phyloP scores from a whole-genome alignment of 1,140 invertebrate genomes.

The Drosophila subpulchrella region DNA sequence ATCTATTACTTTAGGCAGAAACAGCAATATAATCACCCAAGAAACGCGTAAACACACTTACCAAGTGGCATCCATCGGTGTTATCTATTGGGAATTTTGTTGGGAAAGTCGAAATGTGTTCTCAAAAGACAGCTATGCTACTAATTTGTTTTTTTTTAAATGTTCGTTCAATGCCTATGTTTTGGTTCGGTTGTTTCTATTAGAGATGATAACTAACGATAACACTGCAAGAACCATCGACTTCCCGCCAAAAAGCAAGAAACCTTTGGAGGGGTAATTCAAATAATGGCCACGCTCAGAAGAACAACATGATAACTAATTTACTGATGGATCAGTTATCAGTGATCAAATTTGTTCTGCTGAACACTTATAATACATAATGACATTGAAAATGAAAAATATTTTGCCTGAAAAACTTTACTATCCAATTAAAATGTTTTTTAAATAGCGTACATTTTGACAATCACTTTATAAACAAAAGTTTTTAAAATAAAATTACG shows the following conservation, averaged over 20 bases:
- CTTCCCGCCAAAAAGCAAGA: constrained; percentile 9
- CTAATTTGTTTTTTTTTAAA: background rate
- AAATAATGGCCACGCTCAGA: too few relatives aligned
- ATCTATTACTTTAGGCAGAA: background rate
- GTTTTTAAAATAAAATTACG: too few relatives aligned
- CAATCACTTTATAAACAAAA: background rate
- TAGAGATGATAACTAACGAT: constrained; percentile 36
- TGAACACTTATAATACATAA: too few relatives aligned
- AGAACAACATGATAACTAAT: too few relatives aligned
- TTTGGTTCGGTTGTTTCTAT: constrained; percentile 29
- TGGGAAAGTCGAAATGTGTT: background rate
- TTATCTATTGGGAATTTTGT: constrained; percentile 9
- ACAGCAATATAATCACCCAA: background rate
- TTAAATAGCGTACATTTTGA: too few relatives aligned
- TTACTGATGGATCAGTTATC: too few relatives aligned
- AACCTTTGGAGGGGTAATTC: too few relatives aligned
- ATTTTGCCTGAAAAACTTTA: too few relatives aligned
- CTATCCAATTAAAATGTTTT: too few relatives aligned
- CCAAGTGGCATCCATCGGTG: constrained; percentile 12
- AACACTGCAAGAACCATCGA: background rate
- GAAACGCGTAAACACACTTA: background rate
- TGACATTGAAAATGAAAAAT: too few relatives aligned
- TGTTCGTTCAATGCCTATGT: constrained; percentile 17
- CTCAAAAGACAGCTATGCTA: background rate
- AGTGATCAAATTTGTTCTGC: too few relatives aligned